These are phyloP conservation scores for Leptopilina clavipes DNA, from an alignment of 1,140 invertebrate genomes.

Conservation along the genomic window DNA sequence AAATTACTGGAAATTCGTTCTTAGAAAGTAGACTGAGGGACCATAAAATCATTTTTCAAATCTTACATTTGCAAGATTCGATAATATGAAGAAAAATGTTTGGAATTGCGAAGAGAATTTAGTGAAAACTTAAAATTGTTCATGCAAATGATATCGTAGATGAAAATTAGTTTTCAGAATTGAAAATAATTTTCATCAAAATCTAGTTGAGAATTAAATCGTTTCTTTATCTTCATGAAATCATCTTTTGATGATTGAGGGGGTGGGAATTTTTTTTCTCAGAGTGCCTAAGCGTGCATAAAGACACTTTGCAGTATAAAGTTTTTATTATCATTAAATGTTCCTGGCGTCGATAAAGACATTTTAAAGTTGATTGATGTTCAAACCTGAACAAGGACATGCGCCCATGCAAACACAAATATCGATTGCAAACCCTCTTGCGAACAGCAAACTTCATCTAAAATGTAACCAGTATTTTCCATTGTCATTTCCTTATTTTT, in stretches of 20 bases:
- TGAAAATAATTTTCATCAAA: too few relatives aligned
- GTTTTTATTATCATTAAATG: constrained; percentile 23
- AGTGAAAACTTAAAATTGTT: too few relatives aligned
- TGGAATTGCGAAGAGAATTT: too few relatives aligned
- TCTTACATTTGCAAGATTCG: too few relatives aligned
- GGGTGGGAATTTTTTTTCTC: background rate
- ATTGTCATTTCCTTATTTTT: constrained; percentile 1
- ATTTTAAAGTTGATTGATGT: constrained; percentile 19
- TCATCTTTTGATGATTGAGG: background rate
- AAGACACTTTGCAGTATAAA: constrained; percentile 21
- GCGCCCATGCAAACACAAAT: constrained; percentile 27
- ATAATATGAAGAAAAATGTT: too few relatives aligned
- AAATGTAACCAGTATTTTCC: background rate
- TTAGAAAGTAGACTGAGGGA: too few relatives aligned
- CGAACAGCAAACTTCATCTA: background rate
- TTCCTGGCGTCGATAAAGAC: constrained; percentile 12
- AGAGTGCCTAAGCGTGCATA: background rate
- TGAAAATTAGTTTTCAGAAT: too few relatives aligned
- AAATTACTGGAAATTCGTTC: too few relatives aligned
- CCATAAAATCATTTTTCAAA: too few relatives aligned
- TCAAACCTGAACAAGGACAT: constrained; percentile 25
- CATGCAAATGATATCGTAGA: too few relatives aligned
- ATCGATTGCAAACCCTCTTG: constrained; percentile 5
- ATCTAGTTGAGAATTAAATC: too few relatives aligned
- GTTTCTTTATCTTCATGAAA: background rate